Evolutionary conservation across 2,113 vertebrate genomes (phyloP).

Genomic region (Tragulus kanchil): DNA sequence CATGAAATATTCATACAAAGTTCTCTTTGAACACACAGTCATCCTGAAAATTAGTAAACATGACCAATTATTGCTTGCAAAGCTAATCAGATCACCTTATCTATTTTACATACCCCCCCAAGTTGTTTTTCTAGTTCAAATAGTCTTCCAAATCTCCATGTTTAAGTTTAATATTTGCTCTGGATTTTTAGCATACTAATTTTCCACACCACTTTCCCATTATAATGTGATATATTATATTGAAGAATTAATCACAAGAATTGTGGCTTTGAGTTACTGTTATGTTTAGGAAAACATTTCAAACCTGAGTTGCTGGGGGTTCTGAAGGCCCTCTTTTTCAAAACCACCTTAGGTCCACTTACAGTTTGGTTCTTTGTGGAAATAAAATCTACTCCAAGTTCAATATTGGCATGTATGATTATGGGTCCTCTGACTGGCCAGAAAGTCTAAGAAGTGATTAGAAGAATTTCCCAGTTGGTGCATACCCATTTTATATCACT

Average conservation of each 20-base stretch:
- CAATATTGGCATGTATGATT: neutral
- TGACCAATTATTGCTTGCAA: neutral
- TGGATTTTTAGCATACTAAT: constrained; percentile 14
- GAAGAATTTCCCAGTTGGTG: neutral
- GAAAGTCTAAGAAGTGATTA: neutral
- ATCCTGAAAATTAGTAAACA: constrained; percentile 58
- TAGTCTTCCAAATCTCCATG: neutral
- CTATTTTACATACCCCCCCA: neutral
- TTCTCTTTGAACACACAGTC: constrained; percentile 22
- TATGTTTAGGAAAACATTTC: neutral
- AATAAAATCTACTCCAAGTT: neutral
- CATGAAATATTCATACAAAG: constrained; percentile 65
- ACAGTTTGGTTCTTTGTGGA: neutral
- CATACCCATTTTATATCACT: neutral
- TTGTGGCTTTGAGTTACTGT: neutral
- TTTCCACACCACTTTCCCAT: neutral
- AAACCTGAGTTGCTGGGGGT: neutral
- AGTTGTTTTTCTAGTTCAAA: constrained; percentile 3
- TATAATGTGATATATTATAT: neutral
- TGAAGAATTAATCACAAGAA: neutral
- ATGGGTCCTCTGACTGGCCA: too few relatives aligned
- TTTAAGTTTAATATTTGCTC: neutral
- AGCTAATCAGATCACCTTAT: neutral
- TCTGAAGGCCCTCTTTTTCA: neutral
- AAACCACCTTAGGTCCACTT: neutral